Evolutionary conservation across 2,797 vertebrate genomes (phyloP).

Genomic region (Dallia pectoralis): DNA sequence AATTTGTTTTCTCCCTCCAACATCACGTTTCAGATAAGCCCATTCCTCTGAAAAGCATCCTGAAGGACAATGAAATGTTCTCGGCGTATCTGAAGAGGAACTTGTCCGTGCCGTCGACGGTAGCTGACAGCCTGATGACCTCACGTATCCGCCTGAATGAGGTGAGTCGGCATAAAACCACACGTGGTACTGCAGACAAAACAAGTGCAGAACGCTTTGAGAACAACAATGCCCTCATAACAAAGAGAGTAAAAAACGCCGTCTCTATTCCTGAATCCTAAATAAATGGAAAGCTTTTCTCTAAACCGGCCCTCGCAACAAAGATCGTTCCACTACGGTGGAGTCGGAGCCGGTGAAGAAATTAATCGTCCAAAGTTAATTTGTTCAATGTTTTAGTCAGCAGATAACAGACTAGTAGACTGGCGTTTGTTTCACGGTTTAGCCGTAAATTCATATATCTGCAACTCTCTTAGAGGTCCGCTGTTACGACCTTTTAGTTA

Average conservation of each 20-base stretch:
- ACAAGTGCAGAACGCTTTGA: background rate
- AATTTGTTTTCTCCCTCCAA: conserved; percentile 1
- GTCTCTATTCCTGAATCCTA: too few relatives aligned
- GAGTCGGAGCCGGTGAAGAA: background rate
- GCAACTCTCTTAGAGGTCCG: background rate
- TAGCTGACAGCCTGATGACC: conserved; percentile 60
- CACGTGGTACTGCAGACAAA: background rate
- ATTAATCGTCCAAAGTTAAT: background rate
- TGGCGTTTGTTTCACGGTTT: background rate
- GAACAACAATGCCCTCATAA: background rate
- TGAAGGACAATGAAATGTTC: conserved; percentile 70
- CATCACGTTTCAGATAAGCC: conserved; percentile 56
- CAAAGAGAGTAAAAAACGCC: background rate
- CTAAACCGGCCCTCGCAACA: background rate
- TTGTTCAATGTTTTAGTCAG: background rate
- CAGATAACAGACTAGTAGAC: background rate
- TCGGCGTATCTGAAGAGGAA: conserved; percentile 59
- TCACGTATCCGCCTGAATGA: conserved; percentile 54
- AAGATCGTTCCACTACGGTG: background rate
- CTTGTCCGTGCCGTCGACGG: conserved; percentile 52
- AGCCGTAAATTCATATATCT: background rate
- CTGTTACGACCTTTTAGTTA: background rate
- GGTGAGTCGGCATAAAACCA: conserved; percentile 50
- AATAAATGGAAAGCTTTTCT: background rate
- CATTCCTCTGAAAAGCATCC: conserved; percentile 58